phyloP scores from a whole-genome alignment of 2,888 invertebrate genomes.

The Chaitophorus viminalis region DNA sequence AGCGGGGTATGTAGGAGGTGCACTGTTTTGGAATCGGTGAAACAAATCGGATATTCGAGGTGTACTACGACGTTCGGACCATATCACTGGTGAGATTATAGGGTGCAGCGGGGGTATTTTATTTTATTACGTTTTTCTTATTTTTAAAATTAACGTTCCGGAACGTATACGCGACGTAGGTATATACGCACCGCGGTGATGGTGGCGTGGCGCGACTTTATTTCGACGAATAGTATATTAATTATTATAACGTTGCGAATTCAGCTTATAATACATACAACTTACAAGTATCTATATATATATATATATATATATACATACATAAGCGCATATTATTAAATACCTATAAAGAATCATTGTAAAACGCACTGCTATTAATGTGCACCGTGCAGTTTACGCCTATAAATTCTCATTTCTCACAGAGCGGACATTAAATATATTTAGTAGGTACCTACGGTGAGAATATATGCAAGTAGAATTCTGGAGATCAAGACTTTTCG shows the following conservation, averaged over 20 bases:
- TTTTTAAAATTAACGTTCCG: slow-evolving; percentile 9
- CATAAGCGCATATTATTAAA: too few species aligned
- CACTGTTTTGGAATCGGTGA: slow-evolving; percentile 14
- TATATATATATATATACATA: too few species aligned
- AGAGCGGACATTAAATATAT: too few species aligned
- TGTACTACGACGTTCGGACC: slow-evolving; percentile 47
- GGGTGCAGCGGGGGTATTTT: slow-evolving; percentile 5
- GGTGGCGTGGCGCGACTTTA: background rate
- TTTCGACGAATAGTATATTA: slow-evolving; percentile 14
- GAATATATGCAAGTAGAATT: too few species aligned
- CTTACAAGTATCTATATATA: too few species aligned
- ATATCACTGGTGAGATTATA: background rate
- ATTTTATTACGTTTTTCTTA: background rate
- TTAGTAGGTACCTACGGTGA: too few species aligned
- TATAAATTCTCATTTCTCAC: too few species aligned
- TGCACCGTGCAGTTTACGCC: too few species aligned
- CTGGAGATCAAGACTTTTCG: too few species aligned
- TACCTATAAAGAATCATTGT: too few species aligned
- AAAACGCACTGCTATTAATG: too few species aligned
- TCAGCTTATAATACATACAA: too few species aligned
- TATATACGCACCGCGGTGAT: background rate
- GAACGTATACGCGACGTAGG: slow-evolving; percentile 27
- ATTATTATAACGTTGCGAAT: background rate
- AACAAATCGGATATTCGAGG: slow-evolving; percentile 59
- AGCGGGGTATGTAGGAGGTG: background rate